A percentile compares a stretch with the other conserved stretches of the same genome.
Evolutionary conservation across 2,888 invertebrate genomes (phyloP).

Genomic region (Falcaria lacertinaria): DNA sequence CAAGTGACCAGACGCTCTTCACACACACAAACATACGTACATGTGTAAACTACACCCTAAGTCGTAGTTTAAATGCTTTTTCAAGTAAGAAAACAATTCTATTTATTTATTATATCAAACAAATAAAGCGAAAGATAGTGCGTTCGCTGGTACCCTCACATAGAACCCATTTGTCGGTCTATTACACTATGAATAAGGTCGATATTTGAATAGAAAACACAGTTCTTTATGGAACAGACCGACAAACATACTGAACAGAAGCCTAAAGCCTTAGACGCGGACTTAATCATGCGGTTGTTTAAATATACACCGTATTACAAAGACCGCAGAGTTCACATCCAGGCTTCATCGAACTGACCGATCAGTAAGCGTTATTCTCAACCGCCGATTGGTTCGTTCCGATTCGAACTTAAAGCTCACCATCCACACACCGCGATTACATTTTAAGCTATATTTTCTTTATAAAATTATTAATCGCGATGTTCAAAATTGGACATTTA

Average conservation of each 20-base stretch:
- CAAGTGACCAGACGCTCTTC: constrained; percentile 6
- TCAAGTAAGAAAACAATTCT: constrained; percentile 33
- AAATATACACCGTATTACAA: neutral
- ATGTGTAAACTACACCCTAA: constrained; percentile 44
- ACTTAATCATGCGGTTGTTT: neutral
- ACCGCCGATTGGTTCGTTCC: neutral
- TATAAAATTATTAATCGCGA: too few species aligned
- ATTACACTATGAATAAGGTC: constrained; percentile 6
- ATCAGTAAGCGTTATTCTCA: neutral
- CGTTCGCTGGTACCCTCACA: constrained; percentile 11
- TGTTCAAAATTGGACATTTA: too few species aligned
- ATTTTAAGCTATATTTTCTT: neutral
- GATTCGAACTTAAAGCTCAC: constrained; percentile 10
- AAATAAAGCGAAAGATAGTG: constrained; percentile 44
- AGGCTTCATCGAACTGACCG: neutral
- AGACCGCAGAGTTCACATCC: neutral
- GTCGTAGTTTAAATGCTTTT: constrained; percentile 65
- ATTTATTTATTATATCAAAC: constrained; percentile 35
- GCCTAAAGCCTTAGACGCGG: neutral
- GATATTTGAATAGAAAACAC: neutral
- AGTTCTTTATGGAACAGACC: neutral
- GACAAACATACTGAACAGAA: neutral
- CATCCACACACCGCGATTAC: constrained; percentile 17
- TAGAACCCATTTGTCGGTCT: constrained; percentile 2
- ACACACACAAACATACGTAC: constrained; percentile 19